Conservation (phyloP, 2,113 vertebrate species). For the Etheostoma spectabile region DNA sequence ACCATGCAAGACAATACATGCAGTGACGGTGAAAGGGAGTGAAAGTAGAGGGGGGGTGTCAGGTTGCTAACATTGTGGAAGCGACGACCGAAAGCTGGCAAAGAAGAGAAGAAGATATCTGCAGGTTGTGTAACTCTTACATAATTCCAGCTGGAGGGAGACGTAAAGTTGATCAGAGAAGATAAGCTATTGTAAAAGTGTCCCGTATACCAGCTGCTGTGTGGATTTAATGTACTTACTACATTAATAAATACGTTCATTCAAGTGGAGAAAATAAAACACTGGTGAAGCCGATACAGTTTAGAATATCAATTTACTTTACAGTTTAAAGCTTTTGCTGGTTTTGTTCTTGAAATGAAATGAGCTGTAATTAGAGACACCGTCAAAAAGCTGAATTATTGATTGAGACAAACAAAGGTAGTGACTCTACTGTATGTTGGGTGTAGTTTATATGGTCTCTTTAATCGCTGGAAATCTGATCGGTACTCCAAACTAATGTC, state of each 20-base stretch:
- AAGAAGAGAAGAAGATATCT: slow-evolving; percentile 53
- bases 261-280: background rate
- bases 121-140: slow-evolving; percentile 54
- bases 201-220: slow-evolving; percentile 13
- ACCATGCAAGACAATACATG: slow-evolving; percentile 83
- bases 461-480: background rate
- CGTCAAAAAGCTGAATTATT: slow-evolving; percentile 47
- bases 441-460: background rate
- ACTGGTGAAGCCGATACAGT: background rate
- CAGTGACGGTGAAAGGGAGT: slow-evolving; percentile 78
- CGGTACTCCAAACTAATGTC: background rate
- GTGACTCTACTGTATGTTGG: background rate
- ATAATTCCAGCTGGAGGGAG: slow-evolving; percentile 55
- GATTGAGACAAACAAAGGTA: slow-evolving; percentile 37
- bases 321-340: background rate
- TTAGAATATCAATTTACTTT: background rate
- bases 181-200: background rate
- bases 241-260: background rate
- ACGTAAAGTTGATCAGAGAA: slow-evolving; percentile 13
- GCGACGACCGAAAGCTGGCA: slow-evolving; percentile 30
- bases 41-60: slow-evolving; percentile 81
- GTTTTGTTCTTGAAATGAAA: slow-evolving; percentile 14
- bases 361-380: slow-evolving; percentile 28
- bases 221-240: background rate
- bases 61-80: slow-evolving; percentile 66